Evolutionary conservation across 2,888 invertebrate genomes (phyloP).

Genomic region (Schizaphis graminum): DNA sequence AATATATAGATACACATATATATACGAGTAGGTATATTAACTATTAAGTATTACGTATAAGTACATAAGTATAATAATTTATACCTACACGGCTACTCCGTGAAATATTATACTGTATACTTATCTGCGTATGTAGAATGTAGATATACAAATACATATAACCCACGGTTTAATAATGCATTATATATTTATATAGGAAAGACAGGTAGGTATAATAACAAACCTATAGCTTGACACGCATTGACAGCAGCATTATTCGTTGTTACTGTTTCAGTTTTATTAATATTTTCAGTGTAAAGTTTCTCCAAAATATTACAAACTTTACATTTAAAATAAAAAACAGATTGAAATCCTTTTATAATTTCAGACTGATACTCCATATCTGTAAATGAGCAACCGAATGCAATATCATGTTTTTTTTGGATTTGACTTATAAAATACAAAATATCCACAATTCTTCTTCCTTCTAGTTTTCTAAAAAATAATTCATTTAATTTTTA

Average conservation of each 20-base stretch:
- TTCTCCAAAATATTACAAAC: background rate
- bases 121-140: too few relatives aligned
- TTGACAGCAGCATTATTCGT: conserved; percentile 3
- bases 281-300: background rate
- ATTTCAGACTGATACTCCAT: background rate
- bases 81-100: too few relatives aligned
- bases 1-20: too few relatives aligned
- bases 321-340: conserved; percentile 7
- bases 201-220: too few relatives aligned
- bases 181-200: too few relatives aligned
- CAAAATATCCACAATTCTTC: background rate
- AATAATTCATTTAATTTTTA: background rate
- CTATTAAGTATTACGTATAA: too few relatives aligned
- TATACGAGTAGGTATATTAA: too few relatives aligned
- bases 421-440: conserved; percentile 2
- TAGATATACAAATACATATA: too few relatives aligned
- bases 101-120: too few relatives aligned
- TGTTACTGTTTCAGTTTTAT: background rate
- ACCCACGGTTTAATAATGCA: too few relatives aligned
- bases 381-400: background rate
- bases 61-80: too few relatives aligned
- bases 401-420: background rate
- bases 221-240: background rate
- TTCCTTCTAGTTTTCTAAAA: conserved; percentile 4
- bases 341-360: background rate